phyloP scores from a whole-genome alignment of 2,113 vertebrate genomes.

The Chascanopsetta lugubris region DNA sequence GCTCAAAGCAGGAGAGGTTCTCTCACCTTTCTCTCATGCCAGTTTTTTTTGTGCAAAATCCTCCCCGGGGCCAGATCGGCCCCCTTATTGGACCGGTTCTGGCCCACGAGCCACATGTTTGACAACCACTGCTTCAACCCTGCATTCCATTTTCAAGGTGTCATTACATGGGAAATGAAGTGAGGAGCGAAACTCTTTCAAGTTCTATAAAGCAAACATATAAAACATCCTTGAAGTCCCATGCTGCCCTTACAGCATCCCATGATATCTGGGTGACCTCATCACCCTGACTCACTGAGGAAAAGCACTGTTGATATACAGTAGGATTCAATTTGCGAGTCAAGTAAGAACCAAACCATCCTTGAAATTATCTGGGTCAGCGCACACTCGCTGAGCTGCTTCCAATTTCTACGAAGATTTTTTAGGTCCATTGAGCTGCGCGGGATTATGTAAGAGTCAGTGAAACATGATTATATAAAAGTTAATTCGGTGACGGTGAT shows the following conservation, averaged over 20 bases:
- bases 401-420: slow-evolving; percentile 12
- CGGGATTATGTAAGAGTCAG: slow-evolving; percentile 2
- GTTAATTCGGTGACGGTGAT: slow-evolving; percentile 19
- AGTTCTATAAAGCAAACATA: neutral
- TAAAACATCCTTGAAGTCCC: neutral
- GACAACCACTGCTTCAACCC: no score
- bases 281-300: slow-evolving; percentile 10
- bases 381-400: slow-evolving; percentile 7
- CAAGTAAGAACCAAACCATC: slow-evolving; percentile 17
- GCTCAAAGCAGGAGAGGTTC: no score
- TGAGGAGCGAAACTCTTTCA: neutral
- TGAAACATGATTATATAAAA: slow-evolving; percentile 20
- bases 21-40: no score
- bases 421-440: slow-evolving; percentile 11
- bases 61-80: no score
- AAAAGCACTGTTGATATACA: slow-evolving; percentile 20
- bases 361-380: slow-evolving; percentile 29
- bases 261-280: neutral
- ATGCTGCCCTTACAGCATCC: neutral
- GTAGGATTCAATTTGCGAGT: slow-evolving; percentile 28
- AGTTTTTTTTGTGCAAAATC: no score
- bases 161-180: neutral
- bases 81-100: no score
- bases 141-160: no score
- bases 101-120: no score